Evolutionary conservation across 2,113 vertebrate genomes (phyloP).

Genomic region (Paramisgurnus dabryanus): DNA sequence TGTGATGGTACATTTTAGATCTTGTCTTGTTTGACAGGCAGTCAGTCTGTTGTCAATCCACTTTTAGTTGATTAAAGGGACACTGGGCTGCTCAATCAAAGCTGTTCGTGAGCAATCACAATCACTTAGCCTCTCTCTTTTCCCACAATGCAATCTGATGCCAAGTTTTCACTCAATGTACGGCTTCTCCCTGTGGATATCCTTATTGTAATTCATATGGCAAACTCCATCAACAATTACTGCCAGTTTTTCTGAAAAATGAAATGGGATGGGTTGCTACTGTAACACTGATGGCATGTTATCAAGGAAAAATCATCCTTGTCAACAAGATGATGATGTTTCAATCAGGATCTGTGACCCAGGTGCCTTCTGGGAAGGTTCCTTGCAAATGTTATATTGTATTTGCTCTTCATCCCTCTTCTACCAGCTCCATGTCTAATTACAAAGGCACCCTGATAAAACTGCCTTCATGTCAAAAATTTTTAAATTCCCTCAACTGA

Average conservation of each 20-base stretch:
- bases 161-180: background rate
- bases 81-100: constrained; percentile 43
- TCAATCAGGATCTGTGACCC: constrained; percentile 17
- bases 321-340: constrained; percentile 39
- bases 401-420: constrained; percentile 4
- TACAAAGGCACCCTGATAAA: constrained; percentile 13
- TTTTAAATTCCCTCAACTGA: constrained; percentile 32
- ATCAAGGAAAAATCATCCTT: constrained; percentile 24
- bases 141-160: constrained; percentile 14
- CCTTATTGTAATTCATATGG: constrained; percentile 36
- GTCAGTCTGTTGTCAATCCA: constrained; percentile 15
- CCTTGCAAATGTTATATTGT: background rate
- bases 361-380: constrained; percentile 21
- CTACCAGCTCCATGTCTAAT: constrained; percentile 28
- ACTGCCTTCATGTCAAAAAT: constrained; percentile 19
- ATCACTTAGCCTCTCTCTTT: constrained; percentile 41
- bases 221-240: constrained; percentile 34
- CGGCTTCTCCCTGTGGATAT: constrained; percentile 16
- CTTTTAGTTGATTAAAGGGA: constrained; percentile 33
- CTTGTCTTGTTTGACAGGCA: background rate
- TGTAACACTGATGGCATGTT: constrained; percentile 14
- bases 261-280: background rate
- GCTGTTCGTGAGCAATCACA: constrained; percentile 41
- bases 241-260: constrained; percentile 1
- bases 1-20: background rate